Evolutionary conservation across 2,797 vertebrate genomes (phyloP).

Genomic region (Apodemus agrarius): DNA sequence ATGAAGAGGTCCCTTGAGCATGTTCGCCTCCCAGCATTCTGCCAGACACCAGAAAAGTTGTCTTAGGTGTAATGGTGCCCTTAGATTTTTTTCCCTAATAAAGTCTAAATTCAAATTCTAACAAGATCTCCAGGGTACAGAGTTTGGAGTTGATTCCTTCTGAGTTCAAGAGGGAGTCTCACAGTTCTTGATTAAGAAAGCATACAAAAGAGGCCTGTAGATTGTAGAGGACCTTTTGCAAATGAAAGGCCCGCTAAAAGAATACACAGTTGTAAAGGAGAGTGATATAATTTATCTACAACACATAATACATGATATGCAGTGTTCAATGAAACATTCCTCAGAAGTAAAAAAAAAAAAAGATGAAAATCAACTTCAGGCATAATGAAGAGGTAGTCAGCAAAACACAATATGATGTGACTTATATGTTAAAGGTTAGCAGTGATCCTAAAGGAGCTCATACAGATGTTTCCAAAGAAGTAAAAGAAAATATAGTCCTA

Average conservation of each 20-base stretch:
- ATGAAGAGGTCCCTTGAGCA: background rate
- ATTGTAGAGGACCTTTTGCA: background rate
- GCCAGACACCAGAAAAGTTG: background rate
- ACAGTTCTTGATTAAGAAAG: background rate
- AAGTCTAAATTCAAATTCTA: background rate
- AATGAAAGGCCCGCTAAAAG: background rate
- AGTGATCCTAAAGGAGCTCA: background rate
- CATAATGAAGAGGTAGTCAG: background rate
- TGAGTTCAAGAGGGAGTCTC: background rate
- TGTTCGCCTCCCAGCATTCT: background rate
- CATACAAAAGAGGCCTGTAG: background rate
- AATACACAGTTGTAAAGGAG: background rate
- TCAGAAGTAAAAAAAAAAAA: background rate
- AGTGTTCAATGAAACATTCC: background rate
- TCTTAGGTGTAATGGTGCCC: background rate
- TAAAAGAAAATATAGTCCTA: background rate
- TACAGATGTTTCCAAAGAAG: conserved; percentile 28
- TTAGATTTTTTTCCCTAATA: background rate
- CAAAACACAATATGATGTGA: background rate
- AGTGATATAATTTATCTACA: background rate
- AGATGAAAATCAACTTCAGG: background rate
- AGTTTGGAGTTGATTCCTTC: background rate
- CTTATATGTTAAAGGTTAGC: background rate
- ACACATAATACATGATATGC: background rate
- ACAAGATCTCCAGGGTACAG: background rate